Evolutionary conservation across 2,888 invertebrate species (phyloP).

Genomic region (Axea sp.): DNA sequence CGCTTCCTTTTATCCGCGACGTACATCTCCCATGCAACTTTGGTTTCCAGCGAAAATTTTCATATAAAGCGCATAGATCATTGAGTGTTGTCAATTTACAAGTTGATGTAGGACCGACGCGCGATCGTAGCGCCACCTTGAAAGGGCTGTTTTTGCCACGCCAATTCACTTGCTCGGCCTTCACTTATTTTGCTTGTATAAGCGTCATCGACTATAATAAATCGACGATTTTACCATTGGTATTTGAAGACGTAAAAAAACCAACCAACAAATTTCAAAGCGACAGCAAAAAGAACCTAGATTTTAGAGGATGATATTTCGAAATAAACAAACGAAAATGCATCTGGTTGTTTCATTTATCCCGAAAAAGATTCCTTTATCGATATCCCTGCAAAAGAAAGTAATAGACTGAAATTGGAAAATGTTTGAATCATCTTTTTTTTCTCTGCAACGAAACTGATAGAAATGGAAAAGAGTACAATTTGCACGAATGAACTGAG

Average conservation of each 20-base stretch:
- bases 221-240: slow-evolving; percentile 68
- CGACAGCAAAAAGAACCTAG: slow-evolving; percentile 51
- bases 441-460: too few species aligned
- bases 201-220: slow-evolving; percentile 68
- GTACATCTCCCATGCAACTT: slow-evolving; percentile 53
- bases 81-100: slow-evolving; percentile 60
- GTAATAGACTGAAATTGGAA: too few species aligned
- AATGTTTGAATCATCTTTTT: too few species aligned
- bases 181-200: slow-evolving; percentile 68
- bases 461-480: too few species aligned
- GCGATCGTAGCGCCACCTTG: slow-evolving; percentile 29
- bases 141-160: slow-evolving; percentile 37
- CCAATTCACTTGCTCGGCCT: slow-evolving; percentile 64
- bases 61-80: slow-evolving; percentile 61
- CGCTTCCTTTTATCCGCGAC: slow-evolving; percentile 60
- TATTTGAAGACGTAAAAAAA: slow-evolving; percentile 45
- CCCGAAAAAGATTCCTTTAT: background rate
- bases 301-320: slow-evolving; percentile 60
- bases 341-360: slow-evolving; percentile 34
- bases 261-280: slow-evolving; percentile 15
- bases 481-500: too few species aligned
- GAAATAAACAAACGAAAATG: slow-evolving; percentile 57
- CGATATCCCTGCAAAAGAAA: too few species aligned
- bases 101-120: slow-evolving; percentile 51
- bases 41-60: slow-evolving; percentile 54